phyloP scores from a whole-genome alignment of 2,888 invertebrate species.

The Mamestra brassicae region DNA sequence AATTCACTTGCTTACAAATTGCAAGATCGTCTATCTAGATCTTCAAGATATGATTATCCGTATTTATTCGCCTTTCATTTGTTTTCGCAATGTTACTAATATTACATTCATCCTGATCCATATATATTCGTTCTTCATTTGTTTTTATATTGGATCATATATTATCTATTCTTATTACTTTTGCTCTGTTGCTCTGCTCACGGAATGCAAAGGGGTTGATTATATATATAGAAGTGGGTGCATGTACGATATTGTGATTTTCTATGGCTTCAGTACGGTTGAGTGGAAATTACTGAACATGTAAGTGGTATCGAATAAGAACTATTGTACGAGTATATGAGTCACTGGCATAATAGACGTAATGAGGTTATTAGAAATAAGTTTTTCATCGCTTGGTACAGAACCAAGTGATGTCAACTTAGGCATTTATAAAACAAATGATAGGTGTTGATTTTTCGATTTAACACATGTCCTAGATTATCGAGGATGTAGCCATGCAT shows the following conservation, averaged over 20 bases:
- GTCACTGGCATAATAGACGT: not conserved
- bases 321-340: slow-evolving; percentile 8
- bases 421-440: not conserved
- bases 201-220: slow-evolving; percentile 47
- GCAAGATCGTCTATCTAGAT: slow-evolving; percentile 4
- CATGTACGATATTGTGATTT: slow-evolving; percentile 48
- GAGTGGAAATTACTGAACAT: slow-evolving; percentile 28
- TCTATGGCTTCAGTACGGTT: slow-evolving; percentile 49
- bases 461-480: no score
- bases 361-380: not conserved
- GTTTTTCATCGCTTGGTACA: not conserved
- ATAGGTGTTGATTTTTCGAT: not conserved
- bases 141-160: not conserved
- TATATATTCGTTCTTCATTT: not conserved
- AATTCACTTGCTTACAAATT: slow-evolving; percentile 17
- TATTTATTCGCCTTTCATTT: slow-evolving; percentile 27
- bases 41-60: not conserved
- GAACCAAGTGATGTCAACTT: not conserved
- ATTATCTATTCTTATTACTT: slow-evolving; percentile 22
- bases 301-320: slow-evolving; percentile 7
- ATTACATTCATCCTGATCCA: not conserved
- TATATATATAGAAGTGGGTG: slow-evolving; percentile 51
- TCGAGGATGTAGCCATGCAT: not conserved
- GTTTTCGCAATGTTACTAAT: not conserved
- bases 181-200: slow-evolving; percentile 15